phyloP scores from a whole-genome alignment of 92 coral and sea anemone species.

The Isaurus tuberculatus region DNA sequence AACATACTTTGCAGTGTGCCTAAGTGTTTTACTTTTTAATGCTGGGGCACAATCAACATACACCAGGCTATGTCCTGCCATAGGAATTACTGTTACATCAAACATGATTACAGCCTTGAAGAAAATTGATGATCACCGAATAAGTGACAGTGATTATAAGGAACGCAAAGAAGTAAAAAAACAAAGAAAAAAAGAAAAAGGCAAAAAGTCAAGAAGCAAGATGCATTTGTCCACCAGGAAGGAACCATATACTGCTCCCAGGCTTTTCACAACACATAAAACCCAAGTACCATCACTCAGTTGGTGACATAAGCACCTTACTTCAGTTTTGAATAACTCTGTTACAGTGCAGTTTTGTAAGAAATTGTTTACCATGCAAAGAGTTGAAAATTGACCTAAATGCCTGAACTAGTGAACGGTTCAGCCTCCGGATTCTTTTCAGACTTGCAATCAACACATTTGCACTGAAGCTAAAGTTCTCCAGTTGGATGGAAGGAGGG shows the following conservation, averaged over 20 bases:
- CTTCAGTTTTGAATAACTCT: background rate
- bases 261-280: slow-evolving; percentile 45
- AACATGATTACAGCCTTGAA: slow-evolving; percentile 48
- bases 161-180: slow-evolving; percentile 16
- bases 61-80: slow-evolving; percentile 36
- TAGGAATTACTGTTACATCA: slow-evolving; percentile 45
- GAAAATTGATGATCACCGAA: slow-evolving; percentile 44
- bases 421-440: background rate
- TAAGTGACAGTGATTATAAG: slow-evolving; percentile 43
- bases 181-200: slow-evolving; percentile 52
- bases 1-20: slow-evolving; percentile 40
- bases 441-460: background rate
- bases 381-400: background rate
- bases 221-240: slow-evolving; percentile 70
- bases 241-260: slow-evolving; percentile 58
- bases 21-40: slow-evolving; percentile 48
- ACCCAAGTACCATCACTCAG: background rate
- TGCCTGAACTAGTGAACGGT: background rate
- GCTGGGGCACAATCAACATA: slow-evolving; percentile 41
- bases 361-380: background rate
- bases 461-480: background rate
- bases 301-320: background rate
- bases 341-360: no score
- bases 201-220: slow-evolving; percentile 54
- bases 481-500: background rate